Percentiles rank a stretch among this genome's conserved stretches.
phyloP scores from a whole-genome alignment of 2,113 vertebrate genomes.

The Oreochromis niloticus region DNA sequence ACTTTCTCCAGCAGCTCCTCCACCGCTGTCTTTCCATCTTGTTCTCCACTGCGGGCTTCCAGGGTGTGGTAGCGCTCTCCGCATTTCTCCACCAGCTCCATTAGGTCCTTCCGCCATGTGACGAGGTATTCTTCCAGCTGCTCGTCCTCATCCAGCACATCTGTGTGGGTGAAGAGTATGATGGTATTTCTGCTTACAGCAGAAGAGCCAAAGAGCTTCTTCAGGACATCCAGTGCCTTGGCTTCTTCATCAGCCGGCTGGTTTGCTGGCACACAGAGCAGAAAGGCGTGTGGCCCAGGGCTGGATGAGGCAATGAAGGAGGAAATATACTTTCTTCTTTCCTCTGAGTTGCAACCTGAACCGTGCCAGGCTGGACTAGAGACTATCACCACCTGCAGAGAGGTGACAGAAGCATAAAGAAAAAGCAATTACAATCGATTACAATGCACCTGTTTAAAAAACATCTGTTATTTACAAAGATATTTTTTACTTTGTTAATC shows the following conservation, averaged over 20 bases:
- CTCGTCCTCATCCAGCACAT: constrained; percentile 56
- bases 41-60: neutral
- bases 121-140: constrained; percentile 58
- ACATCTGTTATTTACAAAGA: neutral
- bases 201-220: constrained; percentile 49
- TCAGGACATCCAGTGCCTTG: constrained; percentile 54
- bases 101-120: constrained; percentile 60
- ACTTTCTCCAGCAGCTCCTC: constrained; percentile 69
- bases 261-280: constrained; percentile 68
- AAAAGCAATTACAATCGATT: neutral
- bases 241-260: constrained; percentile 40
- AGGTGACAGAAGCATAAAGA: neutral
- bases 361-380: constrained; percentile 67
- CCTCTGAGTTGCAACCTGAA: constrained; percentile 39
- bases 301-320: constrained; percentile 53
- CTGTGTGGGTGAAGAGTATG: constrained; percentile 69
- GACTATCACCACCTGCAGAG: constrained; percentile 57
- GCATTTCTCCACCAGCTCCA: constrained; percentile 57
- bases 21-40: constrained; percentile 13
- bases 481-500: neutral
- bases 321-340: constrained; percentile 50
- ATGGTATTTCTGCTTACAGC: constrained; percentile 46
- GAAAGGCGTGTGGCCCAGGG: constrained; percentile 70
- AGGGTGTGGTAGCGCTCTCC: constrained; percentile 59
- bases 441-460: neutral